A percentile compares a stretch with the other conserved stretches of the same genome.
Evolutionary conservation across 2,888 invertebrate species (phyloP).

Genomic region (Cryptocephalus moraei): DNA sequence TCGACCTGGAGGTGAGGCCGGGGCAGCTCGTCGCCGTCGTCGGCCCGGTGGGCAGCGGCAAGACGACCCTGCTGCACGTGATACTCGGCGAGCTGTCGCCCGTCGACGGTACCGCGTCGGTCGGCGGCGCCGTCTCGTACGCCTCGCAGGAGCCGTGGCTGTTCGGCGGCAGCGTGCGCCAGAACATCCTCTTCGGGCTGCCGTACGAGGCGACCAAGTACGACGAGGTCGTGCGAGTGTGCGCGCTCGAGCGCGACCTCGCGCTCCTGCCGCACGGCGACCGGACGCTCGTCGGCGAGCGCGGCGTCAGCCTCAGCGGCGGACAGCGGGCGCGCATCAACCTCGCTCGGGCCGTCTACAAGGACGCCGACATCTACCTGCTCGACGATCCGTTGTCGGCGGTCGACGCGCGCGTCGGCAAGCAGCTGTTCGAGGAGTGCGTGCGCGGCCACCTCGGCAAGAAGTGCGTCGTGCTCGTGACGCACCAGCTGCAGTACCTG

Average conservation of each 20-base stretch:
- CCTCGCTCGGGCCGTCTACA: conserved; percentile 71
- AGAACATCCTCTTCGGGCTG: conserved; percentile 85
- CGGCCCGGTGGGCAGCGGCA: conserved; percentile 55
- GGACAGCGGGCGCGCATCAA: conserved; percentile 83
- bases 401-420: conserved; percentile 80
- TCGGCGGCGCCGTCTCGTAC: conserved; percentile 62
- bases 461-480: conserved; percentile 63
- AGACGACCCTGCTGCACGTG: conserved; percentile 43
- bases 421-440: conserved; percentile 76
- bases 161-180: conserved; percentile 70
- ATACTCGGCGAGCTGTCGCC: conserved; percentile 63
- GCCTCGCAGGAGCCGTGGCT: conserved; percentile 80
- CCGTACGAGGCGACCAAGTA: conserved; percentile 55
- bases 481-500: conserved; percentile 60
- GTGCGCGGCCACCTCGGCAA: conserved; percentile 50
- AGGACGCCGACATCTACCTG: conserved; percentile 71
- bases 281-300: conserved; percentile 65
- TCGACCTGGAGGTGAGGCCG: conserved; percentile 52
- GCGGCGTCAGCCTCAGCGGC: conserved; percentile 61
- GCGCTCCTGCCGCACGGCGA: conserved; percentile 65
- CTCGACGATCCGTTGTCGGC: conserved; percentile 85
- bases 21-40: conserved; percentile 47
- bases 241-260: conserved; percentile 63
- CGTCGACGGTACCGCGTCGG: conserved; percentile 48
- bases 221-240: conserved; percentile 56